Base-by-base conservation (phyloP, 2,888 invertebrate species). In the Sisyra nigra region DNA sequence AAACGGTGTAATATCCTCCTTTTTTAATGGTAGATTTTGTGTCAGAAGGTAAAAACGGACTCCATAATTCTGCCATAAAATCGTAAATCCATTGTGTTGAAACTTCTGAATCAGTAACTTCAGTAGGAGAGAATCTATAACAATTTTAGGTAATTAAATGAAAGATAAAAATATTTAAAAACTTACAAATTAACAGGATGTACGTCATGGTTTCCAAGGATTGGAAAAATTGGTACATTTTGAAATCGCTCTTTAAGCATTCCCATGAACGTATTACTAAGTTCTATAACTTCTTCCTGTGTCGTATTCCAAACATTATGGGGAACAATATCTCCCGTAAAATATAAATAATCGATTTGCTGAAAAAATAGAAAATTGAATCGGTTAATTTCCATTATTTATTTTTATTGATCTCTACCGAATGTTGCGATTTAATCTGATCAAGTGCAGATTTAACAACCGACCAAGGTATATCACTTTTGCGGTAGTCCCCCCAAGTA, bases 231-330 rank as follows among this genome's bases (percentile, higher is more conserved):
- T 0, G 71, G 67, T n/a, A 70, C 72, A 36, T 72, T 53, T 1
- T 68, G 74, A 49, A 89, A 84, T 2, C 59, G 61, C 14, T 60
- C 54, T 33, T 63, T 61, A 35, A 81, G 55, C 50, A 69, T 64
- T 1, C 63, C 53, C 29, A 70, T 66, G 6, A 74, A 60, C 48
- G 70, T 65, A 5, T 56, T 55, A 41, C 84, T 69, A 48, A 71
- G 68, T 1, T 68, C 59, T 1, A 67, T 61, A 52, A 87, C 87
- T 48, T 69, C 63, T 37, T 70, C 66, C 29, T 67, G 62, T 0
- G 77, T 73, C 2, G 91, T 91, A 50, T 76, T 76, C 92, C 93
- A 94, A n/a, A 87, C 72, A 48, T 80, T 78, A 55, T 92, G 92
- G 52, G 87, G 80, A 36, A 89, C 74, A 5, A 86, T 71, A 55